Evolutionary conservation across 2,888 invertebrate genomes (phyloP), one percentile per base, ranked within the genome.

Genomic region (Hybos culiciformis): DNA sequence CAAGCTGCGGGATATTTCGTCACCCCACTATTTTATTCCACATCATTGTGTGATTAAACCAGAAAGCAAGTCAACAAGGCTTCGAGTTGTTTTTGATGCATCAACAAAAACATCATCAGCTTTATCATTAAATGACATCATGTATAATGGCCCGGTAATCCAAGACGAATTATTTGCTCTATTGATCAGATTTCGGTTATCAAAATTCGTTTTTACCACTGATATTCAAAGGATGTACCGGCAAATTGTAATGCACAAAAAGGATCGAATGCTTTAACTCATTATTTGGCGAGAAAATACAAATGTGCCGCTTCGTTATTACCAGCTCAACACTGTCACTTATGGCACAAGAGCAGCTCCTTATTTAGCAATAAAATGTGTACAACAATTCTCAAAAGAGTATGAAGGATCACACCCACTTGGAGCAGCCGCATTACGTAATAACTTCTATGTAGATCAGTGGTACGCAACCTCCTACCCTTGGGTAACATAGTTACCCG

Each of bases 301-400:
- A n/a, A 11, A 26, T 7, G 26, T 42, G 12, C 45, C 43, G 3
- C n/a, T 51, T 2, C 7, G 34, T 17, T 41, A 45, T 9, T 49
- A 48, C n/a, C 29, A 29, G 29, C n/a, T 29, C n/a, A 29, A 29
- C 29, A 29, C 29, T n/a, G 29, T 29, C 12, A 29, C 38, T 14
- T 53, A 49, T 45, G 53, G 54, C 17, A 46, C 46, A 3, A 37
- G 49, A 5, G 18, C 46, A 7, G 49, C 54, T 3, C 51, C 54
- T 9, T 54, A 37, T 43, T 41, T 51, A n/a, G 53, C 54, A 2
- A 50, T 47, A 2, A 42, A 48, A 26, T 38, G 43, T 7, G 17
- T 56, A 4, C 45, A 46, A 8, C 44, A 49, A 24, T 31, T 51
- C 8, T 50, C 50, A 4, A 19, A 21, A 3, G 45, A 49, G n/a